These are phyloP conservation scores for Scaptomyza pallida DNA, from an alignment of 1,140 invertebrate species.

Conservation along the genomic window DNA sequence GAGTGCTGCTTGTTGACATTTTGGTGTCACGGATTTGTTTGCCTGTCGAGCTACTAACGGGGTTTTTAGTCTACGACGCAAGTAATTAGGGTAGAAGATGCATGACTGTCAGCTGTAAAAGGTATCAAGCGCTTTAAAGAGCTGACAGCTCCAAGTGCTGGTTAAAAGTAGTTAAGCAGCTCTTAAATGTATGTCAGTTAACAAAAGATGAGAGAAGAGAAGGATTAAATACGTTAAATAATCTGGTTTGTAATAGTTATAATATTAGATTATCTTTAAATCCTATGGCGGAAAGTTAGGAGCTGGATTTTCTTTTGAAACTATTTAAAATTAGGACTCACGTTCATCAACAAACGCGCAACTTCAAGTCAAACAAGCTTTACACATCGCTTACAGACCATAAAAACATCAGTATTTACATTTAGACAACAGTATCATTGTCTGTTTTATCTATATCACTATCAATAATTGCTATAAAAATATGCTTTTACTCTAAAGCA, in stretches of 20 bases:
- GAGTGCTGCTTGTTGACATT: conserved; percentile 66
- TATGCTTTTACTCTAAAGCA: neutral
- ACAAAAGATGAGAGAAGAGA: neutral
- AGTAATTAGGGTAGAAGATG: conserved; percentile 44
- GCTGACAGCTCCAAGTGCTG: neutral
- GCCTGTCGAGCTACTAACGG: conserved; percentile 24
- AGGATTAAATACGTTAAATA: neutral
- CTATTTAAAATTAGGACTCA: no score
- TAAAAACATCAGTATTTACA: neutral
- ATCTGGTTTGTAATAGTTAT: neutral
- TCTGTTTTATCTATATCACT: conserved; percentile 1
- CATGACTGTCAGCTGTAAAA: conserved; percentile 29
- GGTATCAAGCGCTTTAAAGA: conserved; percentile 33
- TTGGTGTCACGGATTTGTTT: conserved; percentile 65
- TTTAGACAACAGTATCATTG: neutral
- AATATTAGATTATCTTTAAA: no score
- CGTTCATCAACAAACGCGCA: no score
- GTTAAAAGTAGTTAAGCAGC: neutral
- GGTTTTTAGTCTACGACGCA: conserved; percentile 11
- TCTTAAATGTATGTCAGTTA: conserved; percentile 11
- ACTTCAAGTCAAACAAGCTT: no score
- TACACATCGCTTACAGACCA: no score
- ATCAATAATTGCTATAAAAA: conserved; percentile 10
- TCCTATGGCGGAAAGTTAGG: no score
- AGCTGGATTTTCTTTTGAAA: no score